Base-by-base conservation (phyloP, 2,797 vertebrate species). In the Neosilurus mollespiculum region DNA sequence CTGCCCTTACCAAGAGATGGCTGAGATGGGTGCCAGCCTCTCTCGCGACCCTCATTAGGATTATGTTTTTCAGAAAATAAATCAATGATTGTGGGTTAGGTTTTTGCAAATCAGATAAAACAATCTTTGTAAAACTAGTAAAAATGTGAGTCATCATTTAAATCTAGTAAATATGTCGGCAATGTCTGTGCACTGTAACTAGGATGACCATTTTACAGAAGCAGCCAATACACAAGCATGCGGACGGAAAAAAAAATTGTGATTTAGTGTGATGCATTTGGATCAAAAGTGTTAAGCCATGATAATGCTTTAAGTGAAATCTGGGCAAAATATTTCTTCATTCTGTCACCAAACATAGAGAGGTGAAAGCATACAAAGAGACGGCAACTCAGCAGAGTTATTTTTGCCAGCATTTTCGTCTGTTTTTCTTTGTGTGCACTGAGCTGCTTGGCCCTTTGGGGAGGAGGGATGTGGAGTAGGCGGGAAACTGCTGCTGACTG, bases 401-500 rank as follows among this genome's bases (percentile, higher is more conserved):
- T 80, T 82, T 83, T 82, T 67, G 49, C 56, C 58, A 37, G 62
- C 59, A 51, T 66, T 81, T 77, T 64, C 69, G 66, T 73, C 24
- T 67, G 37, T 67, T 82, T 82, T 84, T 73, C 80, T 65, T 69
- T 43, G 49, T 64, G 59, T 78, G 49, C 69, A 67, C 59, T 72
- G 51, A 84, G 84, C 61, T 56, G 56, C 51, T 49, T 77, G 72
- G 10, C 66, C 58, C 67, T 65, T 43, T 61, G 77, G 65, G 67
- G 78, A 86, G 67, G 81, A 67, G 64, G 62, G 73, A 71, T 82
- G 77, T 80, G 77, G 86, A 87, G 91, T 91, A 90, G 90, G 90
- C 49, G 89, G 88, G 87, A 37, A 82, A 79, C 90, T 84, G 83
- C 81, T 80, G 75, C 84, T 71, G 91, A 93, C 91, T 93, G 88